These are phyloP conservation scores for Hypselothyrea guttata DNA, from an alignment of 2,888 invertebrate genomes.

Conservation along the genomic window DNA sequence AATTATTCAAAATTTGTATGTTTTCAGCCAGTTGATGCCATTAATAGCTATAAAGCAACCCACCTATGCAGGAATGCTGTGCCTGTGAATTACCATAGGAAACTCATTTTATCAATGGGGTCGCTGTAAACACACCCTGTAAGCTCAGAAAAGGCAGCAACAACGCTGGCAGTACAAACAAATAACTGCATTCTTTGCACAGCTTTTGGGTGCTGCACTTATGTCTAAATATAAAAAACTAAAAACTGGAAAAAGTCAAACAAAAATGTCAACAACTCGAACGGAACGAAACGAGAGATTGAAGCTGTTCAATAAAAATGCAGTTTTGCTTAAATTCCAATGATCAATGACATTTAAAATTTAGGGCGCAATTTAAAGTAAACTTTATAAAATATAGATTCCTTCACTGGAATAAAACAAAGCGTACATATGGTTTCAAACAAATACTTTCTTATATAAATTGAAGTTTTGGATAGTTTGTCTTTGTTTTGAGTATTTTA, in stretches of 20 bases:
- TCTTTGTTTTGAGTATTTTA: not conserved
- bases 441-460: too few relatives aligned
- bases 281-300: conserved; percentile 5
- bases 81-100: conserved; percentile 66
- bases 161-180: conserved; percentile 17
- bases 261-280: conserved; percentile 69
- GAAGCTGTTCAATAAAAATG: conserved; percentile 10
- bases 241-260: conserved; percentile 67
- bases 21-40: too few relatives aligned
- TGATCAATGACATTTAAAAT: conserved; percentile 39
- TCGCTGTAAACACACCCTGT: conserved; percentile 61
- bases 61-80: conserved; percentile 62
- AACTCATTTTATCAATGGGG: conserved; percentile 63
- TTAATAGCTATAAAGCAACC: conserved; percentile 9
- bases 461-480: too few relatives aligned
- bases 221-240: conserved; percentile 30
- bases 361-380: conserved; percentile 23
- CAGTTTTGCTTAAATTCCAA: conserved; percentile 16
- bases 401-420: not conserved
- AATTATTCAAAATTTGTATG: too few relatives aligned
- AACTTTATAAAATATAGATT: conserved; percentile 46
- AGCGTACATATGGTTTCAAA: too few relatives aligned
- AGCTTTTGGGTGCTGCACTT: conserved; percentile 28
- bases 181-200: conserved; percentile 46
- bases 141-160: conserved; percentile 35